Percentiles rank a stretch among this genome's conserved stretches.
These are phyloP conservation scores for Caenorhabditis macrosperma DNA, from an alignment of 2,888 invertebrate genomes.

Conservation along the genomic window DNA sequence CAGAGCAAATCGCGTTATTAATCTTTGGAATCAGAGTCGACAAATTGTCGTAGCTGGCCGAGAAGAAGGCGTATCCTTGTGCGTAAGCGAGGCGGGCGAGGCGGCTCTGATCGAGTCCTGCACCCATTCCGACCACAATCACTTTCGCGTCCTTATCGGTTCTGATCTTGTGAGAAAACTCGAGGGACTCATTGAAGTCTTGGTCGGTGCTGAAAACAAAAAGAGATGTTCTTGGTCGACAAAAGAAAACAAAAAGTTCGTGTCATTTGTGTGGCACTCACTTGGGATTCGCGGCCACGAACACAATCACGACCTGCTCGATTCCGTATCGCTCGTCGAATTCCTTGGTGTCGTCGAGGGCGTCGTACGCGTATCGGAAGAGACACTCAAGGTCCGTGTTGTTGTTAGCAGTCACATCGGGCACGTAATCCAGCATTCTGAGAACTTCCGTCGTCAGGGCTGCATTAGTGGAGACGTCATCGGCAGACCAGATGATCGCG, in stretches of 20 bases:
- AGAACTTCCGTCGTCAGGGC: conserved; percentile 56
- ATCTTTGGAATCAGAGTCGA: conserved; percentile 45
- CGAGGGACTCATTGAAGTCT: conserved; percentile 68
- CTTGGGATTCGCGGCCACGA: conserved; percentile 66
- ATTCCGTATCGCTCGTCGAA: conserved; percentile 63
- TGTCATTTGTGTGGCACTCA: conserved; percentile 12
- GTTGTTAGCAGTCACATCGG: conserved; percentile 65
- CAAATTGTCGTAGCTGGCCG: conserved; percentile 56
- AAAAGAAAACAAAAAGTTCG: neutral
- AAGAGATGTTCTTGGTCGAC: neutral
- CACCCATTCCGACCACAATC: conserved; percentile 66
- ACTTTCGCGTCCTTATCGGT: conserved; percentile 64
- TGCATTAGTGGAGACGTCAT: conserved; percentile 42
- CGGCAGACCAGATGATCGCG: conserved; percentile 58
- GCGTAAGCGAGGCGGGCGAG: conserved; percentile 62
- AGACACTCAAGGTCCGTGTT: conserved; percentile 66
- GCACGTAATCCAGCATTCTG: conserved; percentile 60
- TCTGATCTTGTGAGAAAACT: conserved; percentile 64
- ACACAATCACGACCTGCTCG: conserved; percentile 65
- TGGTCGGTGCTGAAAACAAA: conserved; percentile 63
- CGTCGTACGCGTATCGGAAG: conserved; percentile 69
- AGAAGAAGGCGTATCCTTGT: conserved; percentile 64
- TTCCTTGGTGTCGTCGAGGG: conserved; percentile 41
- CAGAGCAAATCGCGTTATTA: conserved; percentile 64
- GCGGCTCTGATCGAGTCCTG: conserved; percentile 47